Conservation (phyloP, 2,797 vertebrate species). For the Dermochelys coriacea region DNA sequence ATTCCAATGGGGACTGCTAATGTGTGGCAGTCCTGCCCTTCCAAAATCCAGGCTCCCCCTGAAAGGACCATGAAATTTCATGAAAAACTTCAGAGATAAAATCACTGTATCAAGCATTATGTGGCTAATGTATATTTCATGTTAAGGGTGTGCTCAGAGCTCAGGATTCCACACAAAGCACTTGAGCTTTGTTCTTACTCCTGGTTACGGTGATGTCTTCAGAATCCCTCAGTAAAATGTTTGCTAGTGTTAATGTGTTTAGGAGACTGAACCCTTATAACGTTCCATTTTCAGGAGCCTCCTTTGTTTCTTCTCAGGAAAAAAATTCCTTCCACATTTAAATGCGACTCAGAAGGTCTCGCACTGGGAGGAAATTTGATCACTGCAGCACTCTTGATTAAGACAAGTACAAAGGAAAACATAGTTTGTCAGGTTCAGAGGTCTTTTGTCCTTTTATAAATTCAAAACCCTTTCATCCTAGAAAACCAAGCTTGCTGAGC, state of each 20-base stretch:
- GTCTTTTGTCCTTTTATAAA: constrained; percentile 13
- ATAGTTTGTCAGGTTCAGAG: constrained; percentile 14
- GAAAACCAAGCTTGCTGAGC: constrained; percentile 11
- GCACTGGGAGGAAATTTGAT: background rate
- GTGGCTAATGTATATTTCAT: constrained; percentile 35
- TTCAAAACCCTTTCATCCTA: background rate
- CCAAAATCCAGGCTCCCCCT: background rate
- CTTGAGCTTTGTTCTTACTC: constrained; percentile 35
- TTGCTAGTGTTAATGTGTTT: constrained; percentile 20
- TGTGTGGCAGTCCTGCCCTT: rapidly evolving
- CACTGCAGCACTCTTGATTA: constrained; percentile 17
- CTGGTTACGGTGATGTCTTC: background rate
- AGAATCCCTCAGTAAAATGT: constrained; percentile 12
- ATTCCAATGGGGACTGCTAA: background rate
- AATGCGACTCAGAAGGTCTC: constrained; percentile 1
- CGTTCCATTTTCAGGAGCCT: background rate
- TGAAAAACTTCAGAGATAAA: constrained; percentile 29
- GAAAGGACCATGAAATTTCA: constrained; percentile 13
- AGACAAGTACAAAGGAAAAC: constrained; percentile 27
- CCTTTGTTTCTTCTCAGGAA: background rate
- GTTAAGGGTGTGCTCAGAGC: background rate
- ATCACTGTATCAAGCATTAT: background rate
- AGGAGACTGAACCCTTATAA: background rate
- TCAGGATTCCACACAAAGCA: background rate
- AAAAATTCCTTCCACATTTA: constrained; percentile 38